Evolutionary conservation across 1,140 invertebrate species (phyloP).

Genomic region (Wasmannia auropunctata): DNA sequence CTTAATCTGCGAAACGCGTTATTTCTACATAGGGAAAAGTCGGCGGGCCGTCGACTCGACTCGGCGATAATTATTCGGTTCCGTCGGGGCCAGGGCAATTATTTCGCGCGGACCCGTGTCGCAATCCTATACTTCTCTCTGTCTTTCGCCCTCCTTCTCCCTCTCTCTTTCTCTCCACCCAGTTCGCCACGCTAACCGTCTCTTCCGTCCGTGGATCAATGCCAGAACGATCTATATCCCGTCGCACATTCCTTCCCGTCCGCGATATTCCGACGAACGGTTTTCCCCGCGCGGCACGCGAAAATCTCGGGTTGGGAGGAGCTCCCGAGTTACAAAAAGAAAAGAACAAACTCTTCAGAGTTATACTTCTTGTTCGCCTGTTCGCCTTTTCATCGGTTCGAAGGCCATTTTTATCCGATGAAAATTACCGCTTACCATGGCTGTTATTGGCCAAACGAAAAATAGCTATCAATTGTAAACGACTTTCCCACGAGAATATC

Average conservation of each 20-base stretch:
- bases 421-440: constrained; percentile 5
- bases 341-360: not conserved
- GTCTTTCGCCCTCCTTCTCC: not conserved
- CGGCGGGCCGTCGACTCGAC: constrained; percentile 32
- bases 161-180: not conserved
- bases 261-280: not conserved
- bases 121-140: not conserved
- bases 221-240: constrained; percentile 30
- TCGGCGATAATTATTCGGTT: constrained; percentile 48
- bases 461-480: not conserved
- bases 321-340: not conserved
- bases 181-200: not conserved
- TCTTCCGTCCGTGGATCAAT: constrained; percentile 23
- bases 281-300: not conserved
- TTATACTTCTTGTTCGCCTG: constrained; percentile 1
- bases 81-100: constrained; percentile 34
- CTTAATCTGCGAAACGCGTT: constrained; percentile 51
- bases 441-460: not conserved
- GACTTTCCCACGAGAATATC: not conserved
- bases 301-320: constrained; percentile 6
- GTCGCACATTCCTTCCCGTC: not conserved
- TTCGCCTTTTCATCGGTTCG: constrained; percentile 1
- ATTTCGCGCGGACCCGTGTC: constrained; percentile 53
- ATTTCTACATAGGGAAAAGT: constrained; percentile 55
- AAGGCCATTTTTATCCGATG: not conserved